A percentile compares a stretch with the other conserved stretches of the same genome.
These are phyloP conservation scores for Chauna torquata DNA, from an alignment of 2,113 vertebrate species.

Conservation along the genomic window DNA sequence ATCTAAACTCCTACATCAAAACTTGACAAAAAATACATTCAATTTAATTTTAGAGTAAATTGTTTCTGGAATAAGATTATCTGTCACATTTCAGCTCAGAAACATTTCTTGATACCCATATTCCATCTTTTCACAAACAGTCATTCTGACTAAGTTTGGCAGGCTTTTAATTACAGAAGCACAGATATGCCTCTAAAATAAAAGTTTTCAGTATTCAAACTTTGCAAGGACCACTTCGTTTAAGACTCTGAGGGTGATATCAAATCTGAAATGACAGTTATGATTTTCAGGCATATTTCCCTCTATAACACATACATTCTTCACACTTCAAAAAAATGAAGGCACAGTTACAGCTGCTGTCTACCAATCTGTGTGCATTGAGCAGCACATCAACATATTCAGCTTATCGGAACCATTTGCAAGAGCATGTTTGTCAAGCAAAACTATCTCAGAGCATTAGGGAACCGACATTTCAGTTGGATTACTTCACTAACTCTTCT, in stretches of 20 bases:
- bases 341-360: slow-evolving; percentile 35
- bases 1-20: not conserved
- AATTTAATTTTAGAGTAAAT: slow-evolving; percentile 10
- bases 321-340: slow-evolving; percentile 50
- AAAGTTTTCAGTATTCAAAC: slow-evolving; percentile 51
- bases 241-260: slow-evolving; percentile 49
- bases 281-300: slow-evolving; percentile 55
- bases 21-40: not conserved
- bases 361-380: slow-evolving; percentile 39
- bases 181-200: slow-evolving; percentile 30
- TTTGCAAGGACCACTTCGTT: slow-evolving; percentile 48
- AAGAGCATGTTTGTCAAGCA: slow-evolving; percentile 66
- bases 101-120: not conserved
- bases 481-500: slow-evolving; percentile 27
- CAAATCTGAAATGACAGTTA: slow-evolving; percentile 64
- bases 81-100: slow-evolving; percentile 33
- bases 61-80: slow-evolving; percentile 24
- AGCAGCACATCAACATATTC: slow-evolving; percentile 64
- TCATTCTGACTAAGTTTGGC: slow-evolving; percentile 14
- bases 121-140: not conserved
- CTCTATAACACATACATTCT: slow-evolving; percentile 28
- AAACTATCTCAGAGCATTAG: slow-evolving; percentile 66
- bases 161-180: slow-evolving; percentile 9
- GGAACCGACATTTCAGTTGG: not conserved
- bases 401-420: slow-evolving; percentile 42